Conservation (phyloP, 2,888 invertebrate genomes). For the Tachina fera region DNA sequence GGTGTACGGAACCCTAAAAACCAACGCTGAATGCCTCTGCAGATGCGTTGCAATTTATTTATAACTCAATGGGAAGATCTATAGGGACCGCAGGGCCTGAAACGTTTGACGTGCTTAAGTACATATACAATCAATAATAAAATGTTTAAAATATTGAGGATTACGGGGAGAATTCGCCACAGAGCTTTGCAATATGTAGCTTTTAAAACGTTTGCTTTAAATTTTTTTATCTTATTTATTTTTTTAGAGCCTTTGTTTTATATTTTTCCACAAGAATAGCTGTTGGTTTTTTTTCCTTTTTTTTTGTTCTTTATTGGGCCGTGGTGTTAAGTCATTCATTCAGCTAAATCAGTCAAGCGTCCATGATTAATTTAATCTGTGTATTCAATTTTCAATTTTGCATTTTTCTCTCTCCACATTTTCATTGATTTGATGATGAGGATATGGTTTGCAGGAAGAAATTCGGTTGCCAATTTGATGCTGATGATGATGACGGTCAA, state of each 20-base stretch:
- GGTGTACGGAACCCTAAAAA: too few species aligned
- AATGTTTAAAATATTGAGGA: too few species aligned
- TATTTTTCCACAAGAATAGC: not conserved
- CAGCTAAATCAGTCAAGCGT: constrained; percentile 47
- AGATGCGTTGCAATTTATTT: too few species aligned
- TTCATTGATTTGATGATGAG: constrained; percentile 26
- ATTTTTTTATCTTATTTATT: not conserved
- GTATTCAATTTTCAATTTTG: constrained; percentile 64
- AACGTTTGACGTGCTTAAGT: too few species aligned
- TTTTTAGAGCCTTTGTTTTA: not conserved
- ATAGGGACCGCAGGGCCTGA: too few species aligned
- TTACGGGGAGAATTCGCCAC: too few species aligned
- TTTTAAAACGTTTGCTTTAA: not conserved
- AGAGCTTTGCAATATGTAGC: too few species aligned
- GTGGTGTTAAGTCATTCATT: constrained; percentile 44
- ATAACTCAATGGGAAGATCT: too few species aligned
- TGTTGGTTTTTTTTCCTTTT: not conserved
- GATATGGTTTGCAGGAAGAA: constrained; percentile 5
- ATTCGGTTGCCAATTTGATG: constrained; percentile 23
- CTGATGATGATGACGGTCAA: constrained; percentile 10
- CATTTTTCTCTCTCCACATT: constrained; percentile 47
- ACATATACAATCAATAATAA: too few species aligned
- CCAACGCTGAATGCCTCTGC: too few species aligned
- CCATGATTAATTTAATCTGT: constrained; percentile 68
- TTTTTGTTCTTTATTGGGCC: not conserved